Base-by-base conservation (phyloP, 2,797 vertebrate genomes). In the Odontamblyopus lacepedii region DNA sequence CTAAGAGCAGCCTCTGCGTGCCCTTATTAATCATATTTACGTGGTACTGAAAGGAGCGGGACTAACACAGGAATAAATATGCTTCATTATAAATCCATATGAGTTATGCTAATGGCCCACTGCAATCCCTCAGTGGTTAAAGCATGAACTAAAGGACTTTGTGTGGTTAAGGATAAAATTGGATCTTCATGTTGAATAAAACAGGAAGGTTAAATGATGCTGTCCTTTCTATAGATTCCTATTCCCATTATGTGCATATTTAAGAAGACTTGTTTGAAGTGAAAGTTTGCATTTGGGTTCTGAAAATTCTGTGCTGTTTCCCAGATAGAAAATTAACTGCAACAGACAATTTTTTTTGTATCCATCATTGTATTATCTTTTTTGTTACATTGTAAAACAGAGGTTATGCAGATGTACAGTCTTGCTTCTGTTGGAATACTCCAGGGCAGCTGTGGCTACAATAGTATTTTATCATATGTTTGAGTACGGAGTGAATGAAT, bases 11-110 rank as follows among this genome's bases (percentile, higher is more conserved):
- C 81, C 71, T 84, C 70, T 78, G 35, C 5, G 67, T 87, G 85
- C 85, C 86, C 85, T 79, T 83, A 85, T 75, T 86, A 87, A 90
- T 89, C 81, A 85, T 82, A 82, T 87, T 83, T 87, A 83, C 84
- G 79, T 77, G 76, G 70, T 41, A 82, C 74, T 78, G 56, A 69
- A 77, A 78, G 77, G 76, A 29, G 64, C 70, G 67, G 72, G 85
- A 65, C 76, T 76, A 85, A 86, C 84, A 81, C 50, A 81, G 73
- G 82, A 85, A 78, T 85, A 68, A 44, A 59, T 77, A 38, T 67
- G 75, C 69, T 79, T 88, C 83, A 85, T 82, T 88, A 82, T 44
- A 74, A 73, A 16, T 68, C 63, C 12, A 79, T 75, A 68, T 59
- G 84, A 83, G 71, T 85, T 70, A 82, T 63, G 73, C 32, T 74